phyloP scores from a whole-genome alignment of 2,888 invertebrate species.

The Lasius platythorax region DNA sequence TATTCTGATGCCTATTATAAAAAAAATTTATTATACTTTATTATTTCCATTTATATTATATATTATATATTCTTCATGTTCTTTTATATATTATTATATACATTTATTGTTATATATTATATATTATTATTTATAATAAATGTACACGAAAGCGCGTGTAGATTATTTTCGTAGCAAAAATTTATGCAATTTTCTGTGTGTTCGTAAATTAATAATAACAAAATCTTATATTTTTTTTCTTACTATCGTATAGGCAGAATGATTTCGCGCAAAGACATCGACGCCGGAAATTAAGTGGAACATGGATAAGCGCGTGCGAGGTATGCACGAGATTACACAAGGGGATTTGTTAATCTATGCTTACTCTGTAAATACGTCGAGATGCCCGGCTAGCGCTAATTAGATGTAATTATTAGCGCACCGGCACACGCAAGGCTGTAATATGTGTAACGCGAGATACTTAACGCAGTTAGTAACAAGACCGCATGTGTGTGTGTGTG shows the following conservation, averaged over 20 bases:
- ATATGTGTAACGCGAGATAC: slow-evolving; percentile 65
- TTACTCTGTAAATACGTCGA: slow-evolving; percentile 47
- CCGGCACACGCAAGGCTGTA: slow-evolving; percentile 56
- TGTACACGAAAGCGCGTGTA: not conserved
- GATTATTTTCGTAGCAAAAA: not conserved
- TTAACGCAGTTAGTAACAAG: slow-evolving; percentile 60
- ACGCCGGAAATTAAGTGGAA: slow-evolving; percentile 10
- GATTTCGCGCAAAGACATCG: not conserved
- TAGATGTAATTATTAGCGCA: slow-evolving; percentile 68
- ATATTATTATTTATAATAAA: not conserved
- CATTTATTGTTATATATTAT: not conserved
- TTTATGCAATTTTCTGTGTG: not conserved
- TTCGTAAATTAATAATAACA: not conserved
- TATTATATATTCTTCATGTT: not conserved
- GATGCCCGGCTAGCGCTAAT: slow-evolving; percentile 62
- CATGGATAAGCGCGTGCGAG: not conserved
- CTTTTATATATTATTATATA: not conserved
- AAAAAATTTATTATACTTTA: not conserved
- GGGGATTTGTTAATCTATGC: slow-evolving; percentile 32
- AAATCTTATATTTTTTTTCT: not conserved
- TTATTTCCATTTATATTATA: not conserved
- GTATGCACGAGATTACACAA: not conserved
- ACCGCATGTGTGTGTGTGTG: slow-evolving; percentile 28
- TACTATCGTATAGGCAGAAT: not conserved
- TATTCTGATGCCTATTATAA: not conserved